Evolutionary conservation across 2,888 invertebrate species (phyloP).

Genomic region (Polylopha cassiicola): DNA sequence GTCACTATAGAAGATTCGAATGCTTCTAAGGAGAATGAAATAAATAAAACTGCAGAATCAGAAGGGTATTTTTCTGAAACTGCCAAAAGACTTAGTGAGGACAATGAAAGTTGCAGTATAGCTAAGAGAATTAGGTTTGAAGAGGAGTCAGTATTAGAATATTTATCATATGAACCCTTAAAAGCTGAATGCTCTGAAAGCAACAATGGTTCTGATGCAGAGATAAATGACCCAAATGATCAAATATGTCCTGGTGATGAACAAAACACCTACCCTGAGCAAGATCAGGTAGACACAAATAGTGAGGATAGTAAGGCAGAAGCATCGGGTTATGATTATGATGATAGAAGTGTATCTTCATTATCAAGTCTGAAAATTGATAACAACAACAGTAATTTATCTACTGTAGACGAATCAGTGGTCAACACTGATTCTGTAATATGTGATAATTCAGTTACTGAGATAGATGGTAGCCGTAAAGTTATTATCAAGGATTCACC

Average conservation of each 20-base stretch:
- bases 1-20: conserved; percentile 61
- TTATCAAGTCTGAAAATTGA: conserved; percentile 63
- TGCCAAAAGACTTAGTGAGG: conserved; percentile 59
- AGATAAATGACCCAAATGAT: conserved; percentile 49
- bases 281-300: conserved; percentile 56
- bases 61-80: conserved; percentile 47
- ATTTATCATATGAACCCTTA: conserved; percentile 40
- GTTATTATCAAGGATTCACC: conserved; percentile 28
- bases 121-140: conserved; percentile 63
- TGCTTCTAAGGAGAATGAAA: conserved; percentile 53
- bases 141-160: conserved; percentile 47
- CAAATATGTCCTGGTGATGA: conserved; percentile 51
- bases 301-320: conserved; percentile 65
- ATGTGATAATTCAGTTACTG: conserved; percentile 29
- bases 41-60: conserved; percentile 47
- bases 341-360: conserved; percentile 61
- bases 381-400: conserved; percentile 45
- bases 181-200: conserved; percentile 33
- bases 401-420: conserved; percentile 39
- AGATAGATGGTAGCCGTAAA: conserved; percentile 31
- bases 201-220: conserved; percentile 51
- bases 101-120: conserved; percentile 46
- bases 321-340: conserved; percentile 61
- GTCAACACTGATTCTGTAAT: conserved; percentile 25
- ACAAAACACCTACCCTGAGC: conserved; percentile 44